Evolutionary conservation across 2,888 invertebrate genomes (phyloP).

Genomic region (Halocaridina rubra): DNA sequence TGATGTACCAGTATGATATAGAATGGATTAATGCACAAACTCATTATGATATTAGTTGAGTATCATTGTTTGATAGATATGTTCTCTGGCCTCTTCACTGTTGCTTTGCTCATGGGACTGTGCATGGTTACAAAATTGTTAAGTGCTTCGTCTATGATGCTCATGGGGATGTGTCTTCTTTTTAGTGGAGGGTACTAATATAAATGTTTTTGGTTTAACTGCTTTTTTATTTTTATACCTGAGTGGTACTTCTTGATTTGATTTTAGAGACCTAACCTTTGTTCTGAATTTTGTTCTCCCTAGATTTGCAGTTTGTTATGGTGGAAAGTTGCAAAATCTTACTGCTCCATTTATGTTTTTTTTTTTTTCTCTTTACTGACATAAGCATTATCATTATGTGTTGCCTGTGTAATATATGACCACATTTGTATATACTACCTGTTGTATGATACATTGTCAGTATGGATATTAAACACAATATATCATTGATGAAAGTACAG

Average conservation of each 20-base stretch:
- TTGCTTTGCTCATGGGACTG: not conserved
- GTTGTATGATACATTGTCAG: too few species aligned
- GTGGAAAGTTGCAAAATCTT: not conserved
- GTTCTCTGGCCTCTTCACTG: not conserved
- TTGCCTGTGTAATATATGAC: too few species aligned
- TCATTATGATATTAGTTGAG: not conserved
- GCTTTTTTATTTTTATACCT: not conserved
- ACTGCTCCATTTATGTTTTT: not conserved
- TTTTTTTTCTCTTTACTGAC: too few species aligned
- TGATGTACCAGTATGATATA: not conserved
- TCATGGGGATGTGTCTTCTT: not conserved
- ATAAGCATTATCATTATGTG: too few species aligned
- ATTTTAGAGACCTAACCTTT: not conserved
- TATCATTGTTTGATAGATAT: not conserved
- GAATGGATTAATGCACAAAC: too few species aligned
- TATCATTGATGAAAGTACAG: too few species aligned
- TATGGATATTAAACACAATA: too few species aligned
- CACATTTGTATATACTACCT: too few species aligned
- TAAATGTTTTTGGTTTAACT: not conserved
- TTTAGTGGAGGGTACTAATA: not conserved
- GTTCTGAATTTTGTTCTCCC: not conserved
- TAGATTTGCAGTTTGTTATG: not conserved
- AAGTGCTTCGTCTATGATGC: not conserved
- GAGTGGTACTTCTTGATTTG: not conserved
- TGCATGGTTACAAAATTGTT: not conserved